Conservation (phyloP, 2,888 invertebrate genomes). For the Thecophora atra region DNA sequence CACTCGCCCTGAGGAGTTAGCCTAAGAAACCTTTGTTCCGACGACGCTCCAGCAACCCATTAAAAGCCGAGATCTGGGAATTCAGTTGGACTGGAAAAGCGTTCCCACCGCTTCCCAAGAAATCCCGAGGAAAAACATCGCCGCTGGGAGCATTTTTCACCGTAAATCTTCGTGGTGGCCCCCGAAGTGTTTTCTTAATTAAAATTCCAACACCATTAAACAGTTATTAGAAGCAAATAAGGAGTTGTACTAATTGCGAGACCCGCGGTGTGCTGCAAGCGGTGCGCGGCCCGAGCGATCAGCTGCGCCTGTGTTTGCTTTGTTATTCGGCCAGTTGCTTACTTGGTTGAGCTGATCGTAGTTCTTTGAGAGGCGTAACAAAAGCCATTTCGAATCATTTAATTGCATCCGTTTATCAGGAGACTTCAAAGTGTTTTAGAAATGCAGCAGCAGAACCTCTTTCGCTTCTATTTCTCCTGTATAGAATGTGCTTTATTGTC, state of each 20-base stretch:
- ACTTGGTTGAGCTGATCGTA: background rate
- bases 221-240: background rate
- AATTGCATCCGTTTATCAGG: slow-evolving; percentile 7
- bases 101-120: no score
- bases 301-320: no score
- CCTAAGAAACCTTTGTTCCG: no score
- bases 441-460: background rate
- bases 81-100: no score
- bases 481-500: background rate
- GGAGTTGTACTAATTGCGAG: no score
- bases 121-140: no score
- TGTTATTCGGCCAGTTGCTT: background rate
- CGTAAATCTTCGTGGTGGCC: background rate
- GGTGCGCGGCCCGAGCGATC: no score
- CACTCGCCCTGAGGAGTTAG: no score
- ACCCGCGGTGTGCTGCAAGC: no score
- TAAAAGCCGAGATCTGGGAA: no score
- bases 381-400: background rate
- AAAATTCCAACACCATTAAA: slow-evolving; percentile 2
- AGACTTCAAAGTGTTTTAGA: background rate
- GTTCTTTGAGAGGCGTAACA: background rate
- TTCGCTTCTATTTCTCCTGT: background rate
- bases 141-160: no score
- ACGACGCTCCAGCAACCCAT: no score
- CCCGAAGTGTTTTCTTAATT: background rate